These are phyloP conservation scores for Elmis aenea DNA, from an alignment of 2,888 invertebrate species.

Conservation along the genomic window DNA sequence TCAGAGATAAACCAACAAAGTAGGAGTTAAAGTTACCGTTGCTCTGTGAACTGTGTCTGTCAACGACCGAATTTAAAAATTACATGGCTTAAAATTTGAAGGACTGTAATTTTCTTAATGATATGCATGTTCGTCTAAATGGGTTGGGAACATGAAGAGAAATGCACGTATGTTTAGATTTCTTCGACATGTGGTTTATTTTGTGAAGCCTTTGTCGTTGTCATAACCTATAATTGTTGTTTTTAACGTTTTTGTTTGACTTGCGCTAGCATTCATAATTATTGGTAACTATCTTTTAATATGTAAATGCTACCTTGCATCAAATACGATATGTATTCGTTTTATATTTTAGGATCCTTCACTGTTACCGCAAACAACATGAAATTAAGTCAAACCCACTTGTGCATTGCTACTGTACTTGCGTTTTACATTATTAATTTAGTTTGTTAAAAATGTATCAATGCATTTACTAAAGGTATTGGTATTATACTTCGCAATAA, in stretches of 20 bases:
- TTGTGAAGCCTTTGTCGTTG: constrained; percentile 21
- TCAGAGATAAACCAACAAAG: constrained; percentile 26
- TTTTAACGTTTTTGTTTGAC: constrained; percentile 23
- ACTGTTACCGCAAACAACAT: too few relatives aligned
- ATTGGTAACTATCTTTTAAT: constrained; percentile 23
- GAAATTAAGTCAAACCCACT: too few relatives aligned
- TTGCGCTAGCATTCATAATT: constrained; percentile 15
- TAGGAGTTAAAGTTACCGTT: constrained; percentile 25
- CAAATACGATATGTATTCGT: too few relatives aligned
- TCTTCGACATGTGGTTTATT: constrained; percentile 30
- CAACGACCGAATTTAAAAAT: constrained; percentile 39
- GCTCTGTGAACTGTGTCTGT: constrained; percentile 37
- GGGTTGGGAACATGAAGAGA: constrained; percentile 31
- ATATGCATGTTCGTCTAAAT: constrained; percentile 36
- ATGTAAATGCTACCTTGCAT: too few relatives aligned
- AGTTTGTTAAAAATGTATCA: too few relatives aligned
- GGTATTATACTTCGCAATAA: too few relatives aligned
- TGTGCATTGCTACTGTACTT: too few relatives aligned
- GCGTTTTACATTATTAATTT: too few relatives aligned
- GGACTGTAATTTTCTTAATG: constrained; percentile 36
- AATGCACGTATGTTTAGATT: constrained; percentile 29
- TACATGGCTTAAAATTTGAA: constrained; percentile 30
- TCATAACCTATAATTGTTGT: constrained; percentile 28
- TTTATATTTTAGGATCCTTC: too few relatives aligned
- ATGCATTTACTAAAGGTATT: too few relatives aligned